Percentiles rank a stretch among this genome's conserved stretches.
phyloP scores from a whole-genome alignment of 2,888 invertebrate species.

The Loripinus fragilis region DNA sequence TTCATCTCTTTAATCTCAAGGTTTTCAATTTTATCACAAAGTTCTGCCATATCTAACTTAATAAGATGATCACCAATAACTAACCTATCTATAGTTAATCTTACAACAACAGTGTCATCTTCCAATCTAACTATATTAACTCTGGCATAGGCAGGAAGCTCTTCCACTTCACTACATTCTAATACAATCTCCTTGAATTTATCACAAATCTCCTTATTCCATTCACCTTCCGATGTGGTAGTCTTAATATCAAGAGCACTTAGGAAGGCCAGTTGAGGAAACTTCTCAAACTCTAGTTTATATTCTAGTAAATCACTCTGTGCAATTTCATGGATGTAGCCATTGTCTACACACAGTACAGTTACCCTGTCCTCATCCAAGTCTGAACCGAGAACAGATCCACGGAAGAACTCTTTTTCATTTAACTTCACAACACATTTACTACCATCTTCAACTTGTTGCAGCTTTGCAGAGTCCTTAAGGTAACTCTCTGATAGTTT shows the following conservation, averaged over 20 bases:
- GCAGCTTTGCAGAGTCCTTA: conserved; percentile 30
- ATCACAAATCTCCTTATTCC: conserved; percentile 53
- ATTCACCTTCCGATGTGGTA: conserved; percentile 35
- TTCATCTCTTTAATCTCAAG: conserved; percentile 16
- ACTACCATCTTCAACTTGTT: conserved; percentile 5
- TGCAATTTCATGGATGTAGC: conserved; percentile 51
- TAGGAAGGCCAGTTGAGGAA: conserved; percentile 74
- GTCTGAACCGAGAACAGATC: conserved; percentile 35
- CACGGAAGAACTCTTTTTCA: conserved; percentile 62
- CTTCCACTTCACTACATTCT: conserved; percentile 33
- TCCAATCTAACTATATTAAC: conserved; percentile 33
- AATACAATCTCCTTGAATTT: conserved; percentile 58
- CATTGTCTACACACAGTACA: conserved; percentile 72
- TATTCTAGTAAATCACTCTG: conserved; percentile 59
- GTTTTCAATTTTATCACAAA: neutral
- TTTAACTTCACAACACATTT: conserved; percentile 42
- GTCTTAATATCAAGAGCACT: conserved; percentile 68
- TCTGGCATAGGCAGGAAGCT: conserved; percentile 43
- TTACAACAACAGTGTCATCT: conserved; percentile 35
- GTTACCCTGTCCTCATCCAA: conserved; percentile 39
- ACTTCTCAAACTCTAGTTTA: conserved; percentile 59
- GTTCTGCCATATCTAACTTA: conserved; percentile 39
- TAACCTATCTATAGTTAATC: conserved; percentile 43
- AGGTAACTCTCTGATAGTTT: conserved; percentile 59
- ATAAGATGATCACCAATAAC: conserved; percentile 33